Percentiles rank a stretch among this genome's conserved stretches.
These are phyloP conservation scores for Coelopa pilipes DNA, from an alignment of 2,888 invertebrate species.

Conservation along the genomic window DNA sequence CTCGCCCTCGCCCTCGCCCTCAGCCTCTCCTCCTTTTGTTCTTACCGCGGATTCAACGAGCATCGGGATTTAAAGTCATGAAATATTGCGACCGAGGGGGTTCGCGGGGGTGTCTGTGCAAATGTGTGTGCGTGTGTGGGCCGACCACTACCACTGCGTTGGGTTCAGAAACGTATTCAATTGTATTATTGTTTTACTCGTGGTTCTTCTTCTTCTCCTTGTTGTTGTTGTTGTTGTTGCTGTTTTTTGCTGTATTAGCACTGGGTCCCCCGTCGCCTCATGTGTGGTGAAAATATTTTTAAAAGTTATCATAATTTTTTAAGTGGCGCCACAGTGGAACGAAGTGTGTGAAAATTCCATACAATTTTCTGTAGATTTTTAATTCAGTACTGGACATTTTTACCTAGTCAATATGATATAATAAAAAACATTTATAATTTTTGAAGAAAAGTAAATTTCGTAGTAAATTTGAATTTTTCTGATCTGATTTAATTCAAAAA, in stretches of 20 bases:
- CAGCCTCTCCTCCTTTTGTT: too few relatives aligned
- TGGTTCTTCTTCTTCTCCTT: too few relatives aligned
- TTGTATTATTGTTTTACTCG: too few relatives aligned
- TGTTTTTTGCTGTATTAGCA: background rate
- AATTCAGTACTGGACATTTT: too few relatives aligned
- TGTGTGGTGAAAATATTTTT: background rate
- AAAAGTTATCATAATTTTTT: constrained; percentile 26
- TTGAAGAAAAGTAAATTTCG: background rate
- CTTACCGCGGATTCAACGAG: too few relatives aligned
- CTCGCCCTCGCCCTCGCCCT: background rate
- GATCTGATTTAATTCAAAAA: background rate
- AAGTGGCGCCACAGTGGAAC: constrained; percentile 24
- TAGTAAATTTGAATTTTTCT: background rate
- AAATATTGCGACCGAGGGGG: background rate
- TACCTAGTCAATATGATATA: background rate
- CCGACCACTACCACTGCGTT: background rate
- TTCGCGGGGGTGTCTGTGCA: background rate
- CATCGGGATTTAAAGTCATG: background rate
- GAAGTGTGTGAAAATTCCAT: too few relatives aligned
- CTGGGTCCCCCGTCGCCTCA: too few relatives aligned
- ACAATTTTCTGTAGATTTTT: too few relatives aligned
- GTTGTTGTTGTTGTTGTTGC: constrained; percentile 6
- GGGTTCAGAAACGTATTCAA: too few relatives aligned
- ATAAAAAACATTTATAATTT: background rate
- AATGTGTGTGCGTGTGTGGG: background rate